Evolutionary conservation across 2,113 vertebrate genomes (phyloP).

Genomic region (Ophthalmolycus amberensis): DNA sequence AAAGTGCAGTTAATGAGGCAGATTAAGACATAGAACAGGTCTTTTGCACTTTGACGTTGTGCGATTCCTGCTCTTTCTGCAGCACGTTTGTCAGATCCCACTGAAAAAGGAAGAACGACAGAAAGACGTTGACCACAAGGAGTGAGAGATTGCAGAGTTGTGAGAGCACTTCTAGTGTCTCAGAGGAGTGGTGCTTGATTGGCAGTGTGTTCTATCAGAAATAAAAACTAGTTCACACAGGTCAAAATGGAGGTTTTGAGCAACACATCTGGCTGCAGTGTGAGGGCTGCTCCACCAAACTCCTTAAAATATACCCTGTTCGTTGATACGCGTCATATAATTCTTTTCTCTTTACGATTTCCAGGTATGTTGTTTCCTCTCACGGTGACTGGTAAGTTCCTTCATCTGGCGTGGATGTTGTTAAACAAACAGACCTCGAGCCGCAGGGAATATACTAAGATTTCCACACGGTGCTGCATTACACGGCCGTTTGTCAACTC

Average conservation of each 20-base stretch:
- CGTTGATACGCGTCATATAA: background rate
- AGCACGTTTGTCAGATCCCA: background rate
- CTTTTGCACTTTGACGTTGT: background rate
- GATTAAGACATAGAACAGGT: slow-evolving; percentile 7
- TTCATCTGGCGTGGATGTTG: slow-evolving; percentile 58
- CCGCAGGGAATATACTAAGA: slow-evolving; percentile 33
- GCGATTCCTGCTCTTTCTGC: background rate
- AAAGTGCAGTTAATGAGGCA: slow-evolving; percentile 16
- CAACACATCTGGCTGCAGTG: background rate
- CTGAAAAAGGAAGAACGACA: slow-evolving; percentile 17
- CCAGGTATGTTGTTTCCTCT: slow-evolving; percentile 39
- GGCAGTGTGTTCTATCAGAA: slow-evolving; percentile 29
- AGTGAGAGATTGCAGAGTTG: slow-evolving; percentile 16
- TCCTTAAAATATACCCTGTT: slow-evolving; percentile 10
- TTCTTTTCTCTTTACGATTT: slow-evolving; percentile 3
- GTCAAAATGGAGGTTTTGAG: slow-evolving; percentile 32
- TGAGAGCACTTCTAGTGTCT: slow-evolving; percentile 27
- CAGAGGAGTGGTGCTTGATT: slow-evolving; percentile 47
- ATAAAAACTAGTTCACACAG: slow-evolving; percentile 47
- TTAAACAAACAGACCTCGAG: slow-evolving; percentile 56
- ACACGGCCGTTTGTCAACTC: slow-evolving; percentile 33
- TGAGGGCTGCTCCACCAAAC: slow-evolving; percentile 21
- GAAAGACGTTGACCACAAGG: slow-evolving; percentile 1
- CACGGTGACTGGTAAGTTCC: slow-evolving; percentile 34
- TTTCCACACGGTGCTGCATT: slow-evolving; percentile 30